These are phyloP conservation scores for Apis laboriosa DNA, from an alignment of 1,140 invertebrate genomes.

Conservation along the genomic window DNA sequence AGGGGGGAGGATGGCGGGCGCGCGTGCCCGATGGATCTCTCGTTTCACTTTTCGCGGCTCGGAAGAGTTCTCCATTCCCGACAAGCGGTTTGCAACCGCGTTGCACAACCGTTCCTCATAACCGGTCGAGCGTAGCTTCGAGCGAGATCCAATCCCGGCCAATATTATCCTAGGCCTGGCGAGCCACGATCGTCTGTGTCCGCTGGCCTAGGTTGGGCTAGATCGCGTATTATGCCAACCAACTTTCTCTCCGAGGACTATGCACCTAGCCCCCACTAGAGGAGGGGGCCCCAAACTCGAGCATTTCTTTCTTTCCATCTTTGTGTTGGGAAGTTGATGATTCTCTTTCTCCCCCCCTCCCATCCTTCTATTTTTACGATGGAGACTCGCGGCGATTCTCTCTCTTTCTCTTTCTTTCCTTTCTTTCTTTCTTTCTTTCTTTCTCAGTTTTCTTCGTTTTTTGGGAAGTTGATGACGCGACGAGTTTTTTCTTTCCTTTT, in stretches of 20 bases:
- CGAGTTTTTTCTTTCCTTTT: too few species aligned
- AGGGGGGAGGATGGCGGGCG: constrained; percentile 12
- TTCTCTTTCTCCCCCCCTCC: too few species aligned
- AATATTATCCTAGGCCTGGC: constrained; percentile 68
- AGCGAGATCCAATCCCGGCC: constrained; percentile 69
- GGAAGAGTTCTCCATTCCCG: constrained; percentile 56
- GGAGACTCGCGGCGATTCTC: too few species aligned
- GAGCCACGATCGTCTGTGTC: constrained; percentile 50
- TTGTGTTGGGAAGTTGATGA: too few species aligned
- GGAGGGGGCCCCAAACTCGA: too few species aligned
- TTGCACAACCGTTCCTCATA: constrained; percentile 70
- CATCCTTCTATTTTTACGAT: too few species aligned
- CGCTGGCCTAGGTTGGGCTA: constrained; percentile 57
- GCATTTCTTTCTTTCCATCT: background rate
- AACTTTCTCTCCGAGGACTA: constrained; percentile 80
- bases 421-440: too few species aligned
- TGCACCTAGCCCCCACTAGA: constrained; percentile 73
- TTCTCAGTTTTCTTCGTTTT: too few species aligned
- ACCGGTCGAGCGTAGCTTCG: constrained; percentile 61
- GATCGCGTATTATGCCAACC: constrained; percentile 71
- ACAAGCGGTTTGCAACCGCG: constrained; percentile 37
- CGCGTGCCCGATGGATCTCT: constrained; percentile 56
- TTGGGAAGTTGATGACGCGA: too few species aligned
- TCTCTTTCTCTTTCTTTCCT: too few species aligned
- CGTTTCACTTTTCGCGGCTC: constrained; percentile 70